Conservation (phyloP, 2,797 vertebrate species). For the Numenius phaeopus region DNA sequence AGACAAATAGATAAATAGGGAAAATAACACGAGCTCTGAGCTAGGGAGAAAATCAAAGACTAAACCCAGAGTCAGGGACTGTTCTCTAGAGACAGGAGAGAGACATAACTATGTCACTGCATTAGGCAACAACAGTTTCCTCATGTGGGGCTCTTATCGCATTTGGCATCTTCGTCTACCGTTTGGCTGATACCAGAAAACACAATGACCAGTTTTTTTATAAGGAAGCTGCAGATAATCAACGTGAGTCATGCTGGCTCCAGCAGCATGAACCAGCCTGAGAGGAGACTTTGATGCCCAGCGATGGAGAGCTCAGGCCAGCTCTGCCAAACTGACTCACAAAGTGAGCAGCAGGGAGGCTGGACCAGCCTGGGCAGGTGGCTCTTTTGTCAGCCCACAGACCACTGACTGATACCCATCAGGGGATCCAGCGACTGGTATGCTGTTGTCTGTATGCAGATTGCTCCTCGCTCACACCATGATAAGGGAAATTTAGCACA, state of each 20-base stretch:
- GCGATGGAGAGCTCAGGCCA: not conserved
- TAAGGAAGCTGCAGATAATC: constrained; percentile 53
- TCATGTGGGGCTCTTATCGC: not conserved
- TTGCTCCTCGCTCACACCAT: not conserved
- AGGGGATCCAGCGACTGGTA: not conserved
- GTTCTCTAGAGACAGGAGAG: constrained; percentile 52
- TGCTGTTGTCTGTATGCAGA: constrained; percentile 54
- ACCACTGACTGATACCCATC: not conserved
- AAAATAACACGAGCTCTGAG: constrained; percentile 33
- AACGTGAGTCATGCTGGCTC: constrained; percentile 36
- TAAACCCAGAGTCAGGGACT: constrained; percentile 63
- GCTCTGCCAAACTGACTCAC: constrained; percentile 27
- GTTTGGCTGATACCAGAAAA: constrained; percentile 54
- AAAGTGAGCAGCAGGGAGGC: constrained; percentile 46
- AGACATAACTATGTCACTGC: constrained; percentile 55
- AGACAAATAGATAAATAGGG: constrained; percentile 34
- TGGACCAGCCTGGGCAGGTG: not conserved
- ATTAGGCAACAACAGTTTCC: constrained; percentile 26
- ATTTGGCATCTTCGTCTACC: constrained; percentile 48
- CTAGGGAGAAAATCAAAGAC: constrained; percentile 36
- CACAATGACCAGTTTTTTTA: constrained; percentile 45
- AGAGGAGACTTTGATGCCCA: constrained; percentile 43
- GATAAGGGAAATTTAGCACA: constrained; percentile 28
- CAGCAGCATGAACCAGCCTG: not conserved
- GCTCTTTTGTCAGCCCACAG: constrained; percentile 32